A percentile compares a stretch with the other conserved stretches of the same genome.
These are phyloP conservation scores for Drosophila monieri DNA, from an alignment of 2,888 invertebrate genomes.

Conservation along the genomic window DNA sequence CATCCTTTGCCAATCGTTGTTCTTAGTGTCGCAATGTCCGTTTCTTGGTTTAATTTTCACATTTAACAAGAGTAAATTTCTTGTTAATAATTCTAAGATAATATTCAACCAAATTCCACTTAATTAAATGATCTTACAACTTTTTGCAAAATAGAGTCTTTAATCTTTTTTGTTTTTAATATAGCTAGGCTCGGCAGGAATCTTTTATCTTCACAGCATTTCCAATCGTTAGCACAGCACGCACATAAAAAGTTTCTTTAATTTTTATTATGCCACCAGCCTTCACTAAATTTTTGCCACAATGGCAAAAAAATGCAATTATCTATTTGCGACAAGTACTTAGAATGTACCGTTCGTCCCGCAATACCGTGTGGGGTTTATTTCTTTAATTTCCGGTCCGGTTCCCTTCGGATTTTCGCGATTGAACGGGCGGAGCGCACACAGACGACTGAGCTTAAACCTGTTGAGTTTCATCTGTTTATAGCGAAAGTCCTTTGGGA, in stretches of 20 bases:
- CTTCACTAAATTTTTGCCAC: constrained; percentile 23
- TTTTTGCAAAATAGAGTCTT: background rate
- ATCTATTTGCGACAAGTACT: constrained; percentile 38
- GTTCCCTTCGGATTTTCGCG: constrained; percentile 35
- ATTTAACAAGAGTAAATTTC: constrained; percentile 64
- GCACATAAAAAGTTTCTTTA: constrained; percentile 55
- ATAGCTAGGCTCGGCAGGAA: background rate
- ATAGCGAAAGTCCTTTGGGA: constrained; percentile 64
- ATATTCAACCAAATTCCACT: background rate
- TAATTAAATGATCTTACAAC: background rate
- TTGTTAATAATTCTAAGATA: constrained; percentile 75
- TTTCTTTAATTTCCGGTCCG: constrained; percentile 7
- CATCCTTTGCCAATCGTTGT: constrained; percentile 45
- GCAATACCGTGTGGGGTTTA: constrained; percentile 18
- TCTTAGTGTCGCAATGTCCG: constrained; percentile 15
- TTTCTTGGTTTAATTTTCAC: constrained; percentile 58
- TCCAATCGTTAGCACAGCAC: constrained; percentile 34
- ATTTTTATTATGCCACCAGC: constrained; percentile 47
- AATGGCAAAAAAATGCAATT: constrained; percentile 55
- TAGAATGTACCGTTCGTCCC: constrained; percentile 12
- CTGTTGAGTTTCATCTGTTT: constrained; percentile 82
- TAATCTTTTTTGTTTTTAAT: constrained; percentile 4
- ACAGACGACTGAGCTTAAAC: constrained; percentile 82
- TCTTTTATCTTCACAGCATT: background rate
- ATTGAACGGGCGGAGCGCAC: constrained; percentile 71